Evolutionary conservation across 2,113 vertebrate species (phyloP), one percentile per base, ranked within the genome.

Genomic region (Salminus brasiliensis): DNA sequence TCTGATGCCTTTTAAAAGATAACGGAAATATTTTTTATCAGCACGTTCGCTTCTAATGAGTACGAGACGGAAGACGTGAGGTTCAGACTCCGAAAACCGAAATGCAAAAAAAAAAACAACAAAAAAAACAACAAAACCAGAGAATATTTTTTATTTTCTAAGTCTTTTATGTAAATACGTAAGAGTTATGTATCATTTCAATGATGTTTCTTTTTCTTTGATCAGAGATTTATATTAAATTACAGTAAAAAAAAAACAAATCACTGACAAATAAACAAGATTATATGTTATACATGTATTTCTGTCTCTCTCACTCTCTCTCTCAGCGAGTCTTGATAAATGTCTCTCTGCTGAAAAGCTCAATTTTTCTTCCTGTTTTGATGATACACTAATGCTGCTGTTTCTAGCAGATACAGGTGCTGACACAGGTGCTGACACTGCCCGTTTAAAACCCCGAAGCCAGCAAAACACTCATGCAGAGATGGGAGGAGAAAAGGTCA

Each of bases 201-300:
- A 78, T 89, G 85, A 88, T 90, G 91, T 89, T 55, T 11, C 10
- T 55, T 68, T 90, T 90, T 67, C 49, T 60, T 57, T 76, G 76
- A 86, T 88, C 83, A 92, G 89, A 93, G 87, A 91, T 93, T 92
- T 94, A 91, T 92, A 93, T 93, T 91, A 79, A 90, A 92, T 89
- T 88, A 91, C 85, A 83, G 90, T 90, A 90, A 91, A 91, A 91
- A 89, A 91, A 89, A 90, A 91, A 91, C 91, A 89, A 91, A 89
- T 16, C 60, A 65, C 85, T 85, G 88, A 92, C 84, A 89, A 91
- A 91, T 92, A 88, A 88, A 80, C 81, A 86, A 36, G 66, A 74
- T 53, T 76, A 79, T 88, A 62, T 78, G 39, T 47, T 45, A 75
- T 4, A 23, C 34, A 4, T 65, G n/a, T 45, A 29, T 1, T 29